phyloP scores from a whole-genome alignment of 2,888 invertebrate genomes.

The Bembecia ichneumoniformis region DNA sequence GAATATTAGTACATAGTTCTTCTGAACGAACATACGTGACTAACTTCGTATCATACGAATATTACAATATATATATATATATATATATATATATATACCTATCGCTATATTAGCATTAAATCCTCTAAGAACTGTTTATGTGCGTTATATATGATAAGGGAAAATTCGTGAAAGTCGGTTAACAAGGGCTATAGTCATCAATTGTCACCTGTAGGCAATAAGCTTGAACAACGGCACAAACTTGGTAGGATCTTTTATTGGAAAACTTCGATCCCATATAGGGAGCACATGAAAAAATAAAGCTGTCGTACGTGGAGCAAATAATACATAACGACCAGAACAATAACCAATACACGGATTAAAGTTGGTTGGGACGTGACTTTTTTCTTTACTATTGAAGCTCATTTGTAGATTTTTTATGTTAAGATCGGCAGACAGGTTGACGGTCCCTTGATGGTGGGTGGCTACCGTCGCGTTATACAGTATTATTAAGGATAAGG shows the following conservation, averaged over 20 bases:
- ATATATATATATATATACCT: no score
- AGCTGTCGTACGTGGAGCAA: conserved; percentile 59
- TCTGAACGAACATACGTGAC: no score
- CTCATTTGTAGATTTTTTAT: not conserved
- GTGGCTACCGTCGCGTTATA: no score
- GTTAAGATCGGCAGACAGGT: no score
- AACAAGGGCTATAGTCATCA: conserved; percentile 63
- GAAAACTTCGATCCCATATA: conserved; percentile 60
- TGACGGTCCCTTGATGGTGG: no score
- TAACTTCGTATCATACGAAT: no score
- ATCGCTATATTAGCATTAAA: no score
- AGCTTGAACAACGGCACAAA: conserved; percentile 46
- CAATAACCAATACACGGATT: conserved; percentile 11
- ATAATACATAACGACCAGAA: conserved; percentile 54
- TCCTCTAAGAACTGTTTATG: no score
- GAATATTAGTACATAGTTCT: no score
- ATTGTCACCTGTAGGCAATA: conserved; percentile 69
- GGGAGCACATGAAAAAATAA: conserved; percentile 56
- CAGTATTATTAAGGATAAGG: no score
- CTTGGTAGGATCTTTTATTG: conserved; percentile 61
- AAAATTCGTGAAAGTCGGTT: conserved; percentile 20
- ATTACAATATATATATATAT: no score
- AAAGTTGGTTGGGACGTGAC: conserved; percentile 8
- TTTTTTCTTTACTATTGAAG: not conserved
- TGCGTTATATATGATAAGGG: not conserved